Evolutionary conservation across 2,888 invertebrate genomes (phyloP), one percentile per base, ranked within the genome.

Genomic region (Dendrolimus houi): DNA sequence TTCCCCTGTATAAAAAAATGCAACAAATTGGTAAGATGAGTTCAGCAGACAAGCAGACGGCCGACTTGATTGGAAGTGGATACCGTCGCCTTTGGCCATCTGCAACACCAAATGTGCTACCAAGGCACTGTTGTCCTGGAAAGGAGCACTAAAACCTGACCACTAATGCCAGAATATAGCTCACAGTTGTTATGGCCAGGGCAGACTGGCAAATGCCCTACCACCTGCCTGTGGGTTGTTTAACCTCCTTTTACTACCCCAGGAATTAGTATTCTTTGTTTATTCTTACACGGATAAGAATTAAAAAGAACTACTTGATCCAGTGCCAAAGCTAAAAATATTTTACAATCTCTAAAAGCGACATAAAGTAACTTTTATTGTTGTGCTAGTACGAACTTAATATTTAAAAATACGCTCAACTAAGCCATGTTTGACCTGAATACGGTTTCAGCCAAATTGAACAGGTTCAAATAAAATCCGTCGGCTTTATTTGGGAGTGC

Each of bases 401-500:
- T 47, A 12, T 9, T 47, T 9, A 47, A 47, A 47, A 47, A 47
- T 47, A 47, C 9, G 47, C 47, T 47, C 12, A 47, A 47, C 9
- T 47, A 47, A 47, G 47, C 47, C 47, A 2, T 12, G 47, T 12
- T 47, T 12, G 57, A 13, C 55, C 41, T n/a, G 41, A 57, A 55
- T 57, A 41, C 13, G 41, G n/a, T 52, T 29, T 8, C 52, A 52
- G 57, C 52, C 41, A 40, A 57, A 57, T 57, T 52, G 52, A 57
- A 52, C 52, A 29, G 17, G 52, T 57, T 55, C n/a, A 55, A 55
- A 55, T 57, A 29, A 57, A 52, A 54, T 17, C 52, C 29, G 41
- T 14, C 9, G 57, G 47, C 47, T 47, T 47, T 47, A 47, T 47
- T 47, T 47, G 47, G 47, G 47, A 47, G 47, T 47, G 47, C 9